Percentiles rank a stretch among this genome's conserved stretches.
phyloP scores from a whole-genome alignment of 2,888 invertebrate species.

The Dicyrtomina minuta region DNA sequence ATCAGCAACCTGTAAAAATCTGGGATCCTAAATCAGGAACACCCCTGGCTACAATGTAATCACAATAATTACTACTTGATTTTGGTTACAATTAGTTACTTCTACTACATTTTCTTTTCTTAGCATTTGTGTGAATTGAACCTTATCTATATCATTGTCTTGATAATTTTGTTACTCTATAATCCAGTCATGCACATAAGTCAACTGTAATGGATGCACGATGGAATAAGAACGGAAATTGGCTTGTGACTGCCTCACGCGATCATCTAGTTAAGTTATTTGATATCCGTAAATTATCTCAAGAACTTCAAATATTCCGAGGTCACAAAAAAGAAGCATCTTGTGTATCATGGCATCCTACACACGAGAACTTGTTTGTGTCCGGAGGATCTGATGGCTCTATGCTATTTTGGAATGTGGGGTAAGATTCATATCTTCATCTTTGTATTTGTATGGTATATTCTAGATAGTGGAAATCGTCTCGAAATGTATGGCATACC shows the following conservation, averaged over 20 bases:
- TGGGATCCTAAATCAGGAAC: slow-evolving; percentile 99
- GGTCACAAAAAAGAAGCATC: slow-evolving; percentile 99
- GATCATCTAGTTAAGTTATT: slow-evolving; percentile 97
- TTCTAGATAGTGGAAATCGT: not conserved
- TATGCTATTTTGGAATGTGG: slow-evolving; percentile 98
- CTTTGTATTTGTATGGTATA: not conserved
- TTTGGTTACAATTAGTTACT: not conserved
- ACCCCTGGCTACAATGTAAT: slow-evolving; percentile 86
- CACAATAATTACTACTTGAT: slow-evolving; percentile 1
- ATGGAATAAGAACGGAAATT: slow-evolving; percentile 99
- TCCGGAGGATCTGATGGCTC: slow-evolving; percentile 99
- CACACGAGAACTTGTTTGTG: slow-evolving; percentile 94
- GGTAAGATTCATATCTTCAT: slow-evolving; percentile 64
- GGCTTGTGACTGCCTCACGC: slow-evolving; percentile 96
- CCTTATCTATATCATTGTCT: no score
- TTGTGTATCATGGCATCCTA: slow-evolving; percentile 95
- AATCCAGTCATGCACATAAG: slow-evolving; percentile 89
- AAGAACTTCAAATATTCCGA: slow-evolving; percentile 94
- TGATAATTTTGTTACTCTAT: slow-evolving; percentile 31
- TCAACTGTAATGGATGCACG: slow-evolving; percentile 98
- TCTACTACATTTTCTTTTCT: no score
- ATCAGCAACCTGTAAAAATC: slow-evolving; percentile 97
- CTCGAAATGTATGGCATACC: no score
- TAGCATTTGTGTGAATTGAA: no score
- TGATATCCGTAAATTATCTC: slow-evolving; percentile 91